These are phyloP conservation scores for Microtus oregoni DNA, from an alignment of 2,113 vertebrate genomes.

Conservation along the genomic window DNA sequence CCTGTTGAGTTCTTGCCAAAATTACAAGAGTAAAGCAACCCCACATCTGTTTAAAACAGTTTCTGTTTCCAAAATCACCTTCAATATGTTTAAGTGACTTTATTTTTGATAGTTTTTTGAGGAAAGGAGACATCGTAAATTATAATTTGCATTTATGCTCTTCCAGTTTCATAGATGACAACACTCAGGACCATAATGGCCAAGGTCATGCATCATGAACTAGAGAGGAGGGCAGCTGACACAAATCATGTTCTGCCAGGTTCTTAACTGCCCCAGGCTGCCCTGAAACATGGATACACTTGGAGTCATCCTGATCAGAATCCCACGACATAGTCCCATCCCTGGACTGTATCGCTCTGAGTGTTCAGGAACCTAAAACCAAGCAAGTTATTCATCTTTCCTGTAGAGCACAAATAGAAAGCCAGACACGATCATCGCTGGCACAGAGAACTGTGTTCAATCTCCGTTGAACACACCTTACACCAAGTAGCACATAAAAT, in stretches of 20 bases:
- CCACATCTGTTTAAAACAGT: not conserved
- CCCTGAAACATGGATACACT: not conserved
- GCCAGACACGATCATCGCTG: not conserved
- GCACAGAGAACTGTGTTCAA: not conserved
- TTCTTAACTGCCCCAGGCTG: not conserved
- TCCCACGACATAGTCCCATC: not conserved
- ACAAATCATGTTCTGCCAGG: not conserved
- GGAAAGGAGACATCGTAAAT: not conserved
- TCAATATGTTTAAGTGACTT: not conserved
- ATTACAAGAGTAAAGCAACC: not conserved
- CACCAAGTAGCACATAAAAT: not conserved
- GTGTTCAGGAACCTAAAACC: not conserved
- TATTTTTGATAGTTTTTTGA: not conserved
- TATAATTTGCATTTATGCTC: not conserved
- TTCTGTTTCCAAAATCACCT: slow-evolving; percentile 42
- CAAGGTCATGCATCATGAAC: not conserved
- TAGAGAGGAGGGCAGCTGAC: not conserved
- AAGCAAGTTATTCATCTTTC: not conserved
- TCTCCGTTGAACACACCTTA: not conserved
- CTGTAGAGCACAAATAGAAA: slow-evolving; percentile 21
- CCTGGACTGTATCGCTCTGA: not conserved
- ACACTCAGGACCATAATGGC: not conserved
- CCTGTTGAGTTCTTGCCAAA: not conserved
- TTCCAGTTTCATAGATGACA: slow-evolving; percentile 1
- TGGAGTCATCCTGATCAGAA: not conserved